Evolutionary conservation across 2,797 vertebrate genomes (phyloP).

Genomic region (Gymnothorax reevesii): DNA sequence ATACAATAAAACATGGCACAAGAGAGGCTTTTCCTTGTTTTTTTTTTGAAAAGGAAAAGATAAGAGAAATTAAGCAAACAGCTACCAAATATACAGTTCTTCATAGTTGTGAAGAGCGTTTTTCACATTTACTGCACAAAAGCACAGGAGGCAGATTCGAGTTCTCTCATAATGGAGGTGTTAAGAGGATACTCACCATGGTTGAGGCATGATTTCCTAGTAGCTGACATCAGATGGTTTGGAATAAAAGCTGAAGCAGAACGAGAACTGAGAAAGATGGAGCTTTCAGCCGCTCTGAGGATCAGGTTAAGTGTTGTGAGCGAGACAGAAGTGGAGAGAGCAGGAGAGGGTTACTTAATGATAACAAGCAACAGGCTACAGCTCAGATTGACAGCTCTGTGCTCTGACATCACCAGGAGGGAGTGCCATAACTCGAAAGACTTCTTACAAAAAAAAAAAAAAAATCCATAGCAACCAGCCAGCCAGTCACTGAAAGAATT

Average conservation of each 20-base stretch:
- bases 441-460: conserved; percentile 16
- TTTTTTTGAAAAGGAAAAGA: neutral
- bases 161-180: neutral
- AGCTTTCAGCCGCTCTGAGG: neutral
- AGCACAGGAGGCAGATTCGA: neutral
- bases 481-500: conserved; percentile 3
- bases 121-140: neutral
- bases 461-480: conserved; percentile 20
- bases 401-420: conserved; percentile 8
- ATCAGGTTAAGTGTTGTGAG: neutral
- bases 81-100: neutral
- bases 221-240: neutral
- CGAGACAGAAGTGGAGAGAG: neutral
- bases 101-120: neutral
- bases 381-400: neutral
- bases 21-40: neutral
- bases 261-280: neutral
- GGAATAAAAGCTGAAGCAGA: neutral
- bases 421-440: neutral
- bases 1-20: neutral
- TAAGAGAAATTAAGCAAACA: neutral
- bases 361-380: conserved; percentile 17
- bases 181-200: conserved; percentile 1
- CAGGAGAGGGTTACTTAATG: neutral
- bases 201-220: neutral